Evolutionary conservation across 2,888 invertebrate species (phyloP).

Genomic region (Ptilodon capucinus): DNA sequence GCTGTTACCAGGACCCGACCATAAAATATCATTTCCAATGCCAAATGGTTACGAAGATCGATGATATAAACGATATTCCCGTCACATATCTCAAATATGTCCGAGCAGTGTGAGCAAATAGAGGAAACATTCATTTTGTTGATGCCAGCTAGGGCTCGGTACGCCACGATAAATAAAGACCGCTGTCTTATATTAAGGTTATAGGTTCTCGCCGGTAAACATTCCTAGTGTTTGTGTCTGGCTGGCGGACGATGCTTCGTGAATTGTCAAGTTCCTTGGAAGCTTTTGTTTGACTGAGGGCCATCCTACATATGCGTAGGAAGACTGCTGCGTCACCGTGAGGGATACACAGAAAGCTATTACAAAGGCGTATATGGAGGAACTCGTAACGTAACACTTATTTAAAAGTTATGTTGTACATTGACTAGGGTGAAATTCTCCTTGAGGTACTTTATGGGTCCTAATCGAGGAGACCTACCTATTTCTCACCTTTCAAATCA

Average conservation of each 20-base stretch:
- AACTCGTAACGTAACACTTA: slow-evolving; percentile 24
- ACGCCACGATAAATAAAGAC: slow-evolving; percentile 41
- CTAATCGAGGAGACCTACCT: background rate
- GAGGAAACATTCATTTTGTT: slow-evolving; percentile 31
- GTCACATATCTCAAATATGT: slow-evolving; percentile 23
- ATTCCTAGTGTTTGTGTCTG: slow-evolving; percentile 37
- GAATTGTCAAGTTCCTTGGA: slow-evolving; percentile 36
- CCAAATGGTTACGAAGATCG: slow-evolving; percentile 7
- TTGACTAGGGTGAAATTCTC: slow-evolving; percentile 6
- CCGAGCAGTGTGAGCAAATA: slow-evolving; percentile 22
- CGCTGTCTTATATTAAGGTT: slow-evolving; percentile 23
- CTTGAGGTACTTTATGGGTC: background rate
- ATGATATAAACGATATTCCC: slow-evolving; percentile 12
- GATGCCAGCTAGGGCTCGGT: slow-evolving; percentile 20
- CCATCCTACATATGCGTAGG: slow-evolving; percentile 36
- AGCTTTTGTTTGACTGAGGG: slow-evolving; percentile 34
- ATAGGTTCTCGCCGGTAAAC: slow-evolving; percentile 30
- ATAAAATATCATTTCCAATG: slow-evolving; percentile 1
- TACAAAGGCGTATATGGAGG: slow-evolving; percentile 17
- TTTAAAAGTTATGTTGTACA: slow-evolving; percentile 27
- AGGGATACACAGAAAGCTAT: slow-evolving; percentile 31
- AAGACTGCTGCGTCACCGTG: slow-evolving; percentile 32
- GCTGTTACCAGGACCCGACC: background rate
- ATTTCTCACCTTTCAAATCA: background rate
- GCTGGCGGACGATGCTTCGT: slow-evolving; percentile 27